A percentile compares a stretch with the other conserved stretches of the same genome.
These are phyloP conservation scores for Zelostemma sp. DNA, from an alignment of 1,140 invertebrate genomes.

Conservation along the genomic window DNA sequence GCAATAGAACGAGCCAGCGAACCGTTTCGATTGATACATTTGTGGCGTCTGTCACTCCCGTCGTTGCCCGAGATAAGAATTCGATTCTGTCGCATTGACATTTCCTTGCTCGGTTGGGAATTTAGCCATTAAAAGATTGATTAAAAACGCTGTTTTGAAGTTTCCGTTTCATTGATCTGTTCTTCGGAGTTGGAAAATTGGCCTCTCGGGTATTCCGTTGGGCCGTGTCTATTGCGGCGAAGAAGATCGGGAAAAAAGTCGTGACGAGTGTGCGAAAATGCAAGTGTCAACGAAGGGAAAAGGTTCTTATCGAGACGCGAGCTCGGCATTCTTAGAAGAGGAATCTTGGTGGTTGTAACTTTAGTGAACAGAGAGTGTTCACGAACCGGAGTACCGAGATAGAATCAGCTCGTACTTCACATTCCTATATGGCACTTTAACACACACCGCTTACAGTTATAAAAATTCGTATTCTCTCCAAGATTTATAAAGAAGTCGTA, in stretches of 20 bases:
- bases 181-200: too few relatives aligned
- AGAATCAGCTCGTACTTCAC: not conserved
- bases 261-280: not conserved
- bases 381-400: not conserved
- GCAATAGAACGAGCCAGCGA: too few relatives aligned
- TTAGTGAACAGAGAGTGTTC: not conserved
- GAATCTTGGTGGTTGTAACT: not conserved
- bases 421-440: not conserved
- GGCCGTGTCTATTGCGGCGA: too few relatives aligned
- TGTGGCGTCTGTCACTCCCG: too few relatives aligned
- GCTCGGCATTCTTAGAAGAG: not conserved
- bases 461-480: not conserved
- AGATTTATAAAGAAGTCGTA: not conserved
- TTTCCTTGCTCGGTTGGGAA: too few relatives aligned
- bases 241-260: not conserved
- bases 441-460: not conserved
- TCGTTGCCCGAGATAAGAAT: too few relatives aligned
- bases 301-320: not conserved
- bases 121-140: too few relatives aligned
- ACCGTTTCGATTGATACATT: too few relatives aligned
- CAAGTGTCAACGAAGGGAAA: not conserved
- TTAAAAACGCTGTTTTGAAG: too few relatives aligned
- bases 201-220: too few relatives aligned
- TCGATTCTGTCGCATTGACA: too few relatives aligned
- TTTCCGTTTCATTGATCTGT: too few relatives aligned